phyloP scores from a whole-genome alignment of 2,797 vertebrate genomes.

The Falco columbarius region DNA sequence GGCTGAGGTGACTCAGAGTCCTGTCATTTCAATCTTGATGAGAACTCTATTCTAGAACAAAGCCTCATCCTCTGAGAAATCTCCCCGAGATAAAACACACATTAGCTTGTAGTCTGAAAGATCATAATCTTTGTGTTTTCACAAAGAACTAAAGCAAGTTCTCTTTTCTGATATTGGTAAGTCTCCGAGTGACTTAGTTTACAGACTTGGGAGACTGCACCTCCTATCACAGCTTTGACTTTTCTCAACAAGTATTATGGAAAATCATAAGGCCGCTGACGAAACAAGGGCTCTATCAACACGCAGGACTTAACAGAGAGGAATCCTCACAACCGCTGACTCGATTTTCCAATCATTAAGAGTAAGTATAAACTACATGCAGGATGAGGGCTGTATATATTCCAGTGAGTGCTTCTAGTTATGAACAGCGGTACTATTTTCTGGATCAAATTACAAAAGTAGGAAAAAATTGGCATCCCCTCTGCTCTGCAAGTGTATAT shows the following conservation, averaged over 20 bases:
- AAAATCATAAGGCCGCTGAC: not conserved
- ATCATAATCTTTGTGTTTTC: not conserved
- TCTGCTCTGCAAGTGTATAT: not conserved
- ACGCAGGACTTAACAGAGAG: not conserved
- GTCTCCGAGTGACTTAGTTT: not conserved
- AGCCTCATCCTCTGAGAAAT: not conserved
- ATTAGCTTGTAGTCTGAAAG: accelerated
- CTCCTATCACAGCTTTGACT: not conserved
- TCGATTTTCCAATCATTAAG: not conserved
- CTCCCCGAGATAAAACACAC: not conserved
- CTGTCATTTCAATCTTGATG: not conserved
- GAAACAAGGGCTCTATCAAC: not conserved
- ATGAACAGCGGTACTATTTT: not conserved
- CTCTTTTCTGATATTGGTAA: not conserved
- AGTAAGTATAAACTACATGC: not conserved
- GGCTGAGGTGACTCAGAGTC: not conserved
- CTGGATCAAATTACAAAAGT: not conserved
- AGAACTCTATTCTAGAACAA: not conserved
- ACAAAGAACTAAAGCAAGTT: not conserved
- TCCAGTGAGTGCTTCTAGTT: not conserved
- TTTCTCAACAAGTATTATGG: not conserved
- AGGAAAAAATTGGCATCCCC: not conserved
- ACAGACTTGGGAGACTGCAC: not conserved
- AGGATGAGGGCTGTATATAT: no score
- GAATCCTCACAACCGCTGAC: not conserved